Conservation (phyloP, 2,888 invertebrate genomes). For the Clusia tigrina region DNA sequence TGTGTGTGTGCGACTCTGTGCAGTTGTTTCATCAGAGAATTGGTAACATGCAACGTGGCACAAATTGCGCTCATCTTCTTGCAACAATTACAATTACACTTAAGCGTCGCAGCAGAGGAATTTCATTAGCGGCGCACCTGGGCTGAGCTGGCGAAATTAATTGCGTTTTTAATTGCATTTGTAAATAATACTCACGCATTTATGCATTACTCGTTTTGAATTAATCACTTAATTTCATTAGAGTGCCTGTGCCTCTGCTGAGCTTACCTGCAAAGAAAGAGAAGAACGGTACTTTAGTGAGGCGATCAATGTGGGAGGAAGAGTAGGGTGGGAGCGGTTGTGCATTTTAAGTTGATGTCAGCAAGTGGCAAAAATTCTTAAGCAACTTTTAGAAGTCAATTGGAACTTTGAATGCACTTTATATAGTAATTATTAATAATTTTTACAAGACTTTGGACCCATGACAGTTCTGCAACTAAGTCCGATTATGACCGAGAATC, state of each 20-base stretch:
- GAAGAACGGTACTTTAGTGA: no score
- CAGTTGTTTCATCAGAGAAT: neutral
- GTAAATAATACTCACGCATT: constrained; percentile 1
- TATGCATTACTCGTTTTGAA: neutral
- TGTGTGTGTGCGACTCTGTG: no score
- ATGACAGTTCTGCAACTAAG: no score
- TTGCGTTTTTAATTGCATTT: neutral
- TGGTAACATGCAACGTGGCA: constrained; percentile 2
- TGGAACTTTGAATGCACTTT: no score
- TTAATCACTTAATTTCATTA: constrained; percentile 3
- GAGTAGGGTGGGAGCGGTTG: neutral
- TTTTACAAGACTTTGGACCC: no score
- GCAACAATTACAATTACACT: neutral
- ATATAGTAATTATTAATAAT: no score
- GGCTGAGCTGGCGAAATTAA: neutral
- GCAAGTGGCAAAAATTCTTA: no score
- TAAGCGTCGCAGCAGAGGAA: no score
- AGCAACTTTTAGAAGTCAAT: no score
- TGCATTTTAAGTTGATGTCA: no score
- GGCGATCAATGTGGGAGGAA: no score
- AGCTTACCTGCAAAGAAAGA: neutral
- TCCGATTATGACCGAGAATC: no score
- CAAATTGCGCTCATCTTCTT: neutral
- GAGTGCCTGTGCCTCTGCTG: neutral
- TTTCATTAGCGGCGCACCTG: neutral